A percentile compares a stretch with the other conserved stretches of the same genome.
Conservation (phyloP, 2,888 invertebrate species). For the Gerris lacustris region DNA sequence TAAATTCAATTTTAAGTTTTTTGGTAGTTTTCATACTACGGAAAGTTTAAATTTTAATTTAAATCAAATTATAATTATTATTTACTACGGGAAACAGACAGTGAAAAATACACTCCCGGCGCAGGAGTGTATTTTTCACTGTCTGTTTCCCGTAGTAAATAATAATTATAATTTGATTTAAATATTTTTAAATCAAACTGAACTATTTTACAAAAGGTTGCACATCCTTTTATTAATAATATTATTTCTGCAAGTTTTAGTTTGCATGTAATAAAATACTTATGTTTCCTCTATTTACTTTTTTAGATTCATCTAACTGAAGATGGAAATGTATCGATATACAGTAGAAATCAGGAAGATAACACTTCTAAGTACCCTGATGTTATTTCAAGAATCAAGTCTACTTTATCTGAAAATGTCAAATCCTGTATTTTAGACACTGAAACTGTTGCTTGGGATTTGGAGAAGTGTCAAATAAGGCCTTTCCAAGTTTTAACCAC, state of each 20-base stretch:
- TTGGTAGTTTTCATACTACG: too few species aligned
- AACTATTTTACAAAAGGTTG: neutral
- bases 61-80: too few species aligned
- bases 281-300: neutral
- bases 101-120: too few species aligned
- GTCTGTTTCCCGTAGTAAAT: too few species aligned
- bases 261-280: neutral
- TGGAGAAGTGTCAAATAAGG: constrained; percentile 69
- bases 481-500: constrained; percentile 95
- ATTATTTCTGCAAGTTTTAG: too few species aligned
- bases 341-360: constrained; percentile 91
- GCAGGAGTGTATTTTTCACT: too few species aligned
- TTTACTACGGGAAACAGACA: too few species aligned
- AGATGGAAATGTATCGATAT: constrained; percentile 62
- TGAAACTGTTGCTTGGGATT: constrained; percentile 95
- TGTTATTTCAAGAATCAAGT: constrained; percentile 56
- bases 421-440: constrained; percentile 83
- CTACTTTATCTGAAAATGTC: constrained; percentile 46
- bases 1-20: too few species aligned
- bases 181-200: neutral
- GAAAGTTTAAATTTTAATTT: too few species aligned
- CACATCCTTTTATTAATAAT: neutral
- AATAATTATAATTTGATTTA: neutral
- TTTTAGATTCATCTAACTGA: constrained; percentile 58
- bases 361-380: constrained; percentile 94